These are phyloP conservation scores for Oryzaephilus surinamensis DNA, from an alignment of 1,140 invertebrate species.

Conservation along the genomic window DNA sequence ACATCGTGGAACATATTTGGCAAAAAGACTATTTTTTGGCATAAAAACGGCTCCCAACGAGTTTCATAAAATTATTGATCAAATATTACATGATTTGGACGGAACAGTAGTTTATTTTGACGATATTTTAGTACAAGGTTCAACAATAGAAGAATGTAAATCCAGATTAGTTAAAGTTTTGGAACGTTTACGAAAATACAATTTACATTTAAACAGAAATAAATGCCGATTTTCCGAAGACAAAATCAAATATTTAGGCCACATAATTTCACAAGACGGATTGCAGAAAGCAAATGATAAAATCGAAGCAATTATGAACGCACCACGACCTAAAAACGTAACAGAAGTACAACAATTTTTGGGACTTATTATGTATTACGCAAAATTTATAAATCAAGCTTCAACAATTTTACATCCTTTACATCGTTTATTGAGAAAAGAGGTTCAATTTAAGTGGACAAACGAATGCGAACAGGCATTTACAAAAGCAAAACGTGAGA, in stretches of 20 bases:
- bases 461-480: slow-evolving; percentile 16
- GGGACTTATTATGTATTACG: slow-evolving; percentile 31
- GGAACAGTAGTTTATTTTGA: slow-evolving; percentile 7
- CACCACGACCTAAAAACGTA: slow-evolving; percentile 19
- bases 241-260: slow-evolving; percentile 20
- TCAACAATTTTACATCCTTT: slow-evolving; percentile 2
- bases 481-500: slow-evolving; percentile 17
- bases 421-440: slow-evolving; percentile 9
- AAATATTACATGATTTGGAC: slow-evolving; percentile 9
- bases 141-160: slow-evolving; percentile 5
- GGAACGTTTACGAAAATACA: background rate
- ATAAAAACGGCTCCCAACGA: slow-evolving; percentile 20
- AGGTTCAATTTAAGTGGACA: slow-evolving; percentile 12
- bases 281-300: slow-evolving; percentile 12
- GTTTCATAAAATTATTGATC: slow-evolving; percentile 29
- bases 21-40: slow-evolving; percentile 28
- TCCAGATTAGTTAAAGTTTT: background rate
- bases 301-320: slow-evolving; percentile 22
- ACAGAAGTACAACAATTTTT: slow-evolving; percentile 27
- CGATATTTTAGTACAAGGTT: slow-evolving; percentile 8
- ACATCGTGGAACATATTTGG: slow-evolving; percentile 22
- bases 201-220: slow-evolving; percentile 14
- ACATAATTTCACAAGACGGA: slow-evolving; percentile 14
- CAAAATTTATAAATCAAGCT: slow-evolving; percentile 21
- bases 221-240: slow-evolving; percentile 9